Evolutionary conservation across 1,140 invertebrate genomes (phyloP).

Genomic region (Catajapyx aquilonaris): DNA sequence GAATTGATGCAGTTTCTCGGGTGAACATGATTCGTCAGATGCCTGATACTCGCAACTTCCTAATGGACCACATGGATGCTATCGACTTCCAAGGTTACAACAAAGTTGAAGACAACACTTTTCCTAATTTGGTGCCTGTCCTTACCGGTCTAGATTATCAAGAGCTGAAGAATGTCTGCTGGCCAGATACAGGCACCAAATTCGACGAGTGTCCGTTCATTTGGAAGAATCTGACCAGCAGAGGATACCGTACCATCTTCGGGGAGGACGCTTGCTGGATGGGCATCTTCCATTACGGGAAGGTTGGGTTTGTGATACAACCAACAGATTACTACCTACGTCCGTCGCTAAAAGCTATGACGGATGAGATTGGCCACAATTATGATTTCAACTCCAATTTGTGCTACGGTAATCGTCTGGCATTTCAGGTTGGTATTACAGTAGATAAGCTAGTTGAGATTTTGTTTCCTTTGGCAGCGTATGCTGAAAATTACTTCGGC

Average conservation of each 20-base stretch:
- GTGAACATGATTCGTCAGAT: constrained; percentile 65
- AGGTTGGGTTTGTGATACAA: constrained; percentile 47
- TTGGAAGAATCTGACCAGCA: constrained; percentile 49
- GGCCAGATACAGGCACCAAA: constrained; percentile 20
- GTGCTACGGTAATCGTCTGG: constrained; percentile 34
- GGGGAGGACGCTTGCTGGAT: constrained; percentile 54
- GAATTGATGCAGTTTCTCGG: constrained; percentile 65
- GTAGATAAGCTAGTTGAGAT: constrained; percentile 11
- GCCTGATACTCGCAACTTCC: constrained; percentile 39
- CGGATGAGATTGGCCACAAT: constrained; percentile 31
- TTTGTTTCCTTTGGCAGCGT: not conserved
- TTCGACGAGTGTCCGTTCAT: constrained; percentile 54
- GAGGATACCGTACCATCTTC: constrained; percentile 53
- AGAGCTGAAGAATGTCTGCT: constrained; percentile 37
- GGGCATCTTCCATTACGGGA: constrained; percentile 60
- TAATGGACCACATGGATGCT: constrained; percentile 31
- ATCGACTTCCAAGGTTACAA: constrained; percentile 56
- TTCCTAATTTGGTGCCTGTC: constrained; percentile 53
- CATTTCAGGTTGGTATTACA: constrained; percentile 22
- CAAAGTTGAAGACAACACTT: constrained; percentile 65
- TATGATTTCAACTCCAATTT: constrained; percentile 31
- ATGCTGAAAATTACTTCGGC: constrained; percentile 4
- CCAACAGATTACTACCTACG: constrained; percentile 66
- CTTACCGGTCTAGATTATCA: constrained; percentile 37
- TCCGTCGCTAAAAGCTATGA: constrained; percentile 40